These are phyloP conservation scores for Microchrysa polita DNA, from an alignment of 2,888 invertebrate genomes.

Conservation along the genomic window DNA sequence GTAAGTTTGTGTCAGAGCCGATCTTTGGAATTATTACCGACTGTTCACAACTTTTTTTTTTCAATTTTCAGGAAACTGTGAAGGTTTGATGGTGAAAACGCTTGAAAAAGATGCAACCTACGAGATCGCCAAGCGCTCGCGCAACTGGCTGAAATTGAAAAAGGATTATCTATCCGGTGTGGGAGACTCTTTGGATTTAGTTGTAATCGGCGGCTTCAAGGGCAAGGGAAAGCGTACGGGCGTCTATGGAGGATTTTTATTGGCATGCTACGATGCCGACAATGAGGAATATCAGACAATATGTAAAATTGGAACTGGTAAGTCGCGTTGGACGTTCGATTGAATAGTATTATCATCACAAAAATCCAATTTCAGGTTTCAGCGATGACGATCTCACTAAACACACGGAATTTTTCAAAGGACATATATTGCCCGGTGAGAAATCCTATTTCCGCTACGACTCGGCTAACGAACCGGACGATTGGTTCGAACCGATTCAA, in stretches of 20 bases:
- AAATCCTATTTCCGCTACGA: slow-evolving; percentile 87
- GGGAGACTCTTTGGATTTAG: slow-evolving; percentile 95
- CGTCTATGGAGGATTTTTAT: slow-evolving; percentile 91
- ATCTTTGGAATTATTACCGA: too few relatives aligned
- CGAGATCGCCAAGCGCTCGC: slow-evolving; percentile 95
- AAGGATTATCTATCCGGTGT: slow-evolving; percentile 97
- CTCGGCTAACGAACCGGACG: slow-evolving; percentile 78
- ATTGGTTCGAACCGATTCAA: slow-evolving; percentile 86
- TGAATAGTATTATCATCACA: neutral
- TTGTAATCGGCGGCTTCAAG: slow-evolving; percentile 93
- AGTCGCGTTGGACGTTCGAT: neutral
- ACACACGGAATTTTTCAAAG: slow-evolving; percentile 79
- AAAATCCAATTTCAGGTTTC: slow-evolving; percentile 76
- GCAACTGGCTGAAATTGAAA: slow-evolving; percentile 95
- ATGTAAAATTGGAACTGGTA: slow-evolving; percentile 77
- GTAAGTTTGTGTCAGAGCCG: slow-evolving; percentile 59
- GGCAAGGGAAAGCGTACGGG: slow-evolving; percentile 95
- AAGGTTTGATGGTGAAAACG: slow-evolving; percentile 99
- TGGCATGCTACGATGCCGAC: slow-evolving; percentile 91
- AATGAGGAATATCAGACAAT: slow-evolving; percentile 93
- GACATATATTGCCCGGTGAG: slow-evolving; percentile 77
- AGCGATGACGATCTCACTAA: slow-evolving; percentile 86
- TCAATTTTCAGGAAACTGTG: slow-evolving; percentile 81
- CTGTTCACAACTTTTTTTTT: neutral
- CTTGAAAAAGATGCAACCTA: slow-evolving; percentile 87